A percentile compares a stretch with the other conserved stretches of the same genome.
Conservation (phyloP, 64 coral and sea anemone species). For the Pocillopora damicornis region DNA sequence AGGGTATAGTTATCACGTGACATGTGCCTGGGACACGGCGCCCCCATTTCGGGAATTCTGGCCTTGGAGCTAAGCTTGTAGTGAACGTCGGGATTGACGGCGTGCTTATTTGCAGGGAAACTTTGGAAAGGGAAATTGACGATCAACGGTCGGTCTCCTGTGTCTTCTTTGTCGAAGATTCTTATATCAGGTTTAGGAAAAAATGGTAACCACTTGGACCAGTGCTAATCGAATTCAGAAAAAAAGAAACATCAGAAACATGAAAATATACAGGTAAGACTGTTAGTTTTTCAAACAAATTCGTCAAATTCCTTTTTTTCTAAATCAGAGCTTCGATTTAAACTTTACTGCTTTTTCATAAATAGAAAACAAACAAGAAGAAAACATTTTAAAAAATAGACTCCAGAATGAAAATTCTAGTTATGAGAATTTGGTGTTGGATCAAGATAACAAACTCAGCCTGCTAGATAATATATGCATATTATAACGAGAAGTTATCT, state of each 20-base stretch:
- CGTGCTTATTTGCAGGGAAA: constrained; percentile 80
- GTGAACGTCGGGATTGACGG: constrained; percentile 79
- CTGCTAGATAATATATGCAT: too few species aligned
- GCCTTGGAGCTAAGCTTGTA: constrained; percentile 76
- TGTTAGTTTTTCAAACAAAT: neutral
- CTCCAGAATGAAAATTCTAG: too few species aligned
- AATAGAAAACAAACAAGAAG: too few species aligned
- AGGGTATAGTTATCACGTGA: constrained; percentile 75
- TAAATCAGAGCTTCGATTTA: too few species aligned
- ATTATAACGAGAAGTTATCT: too few species aligned
- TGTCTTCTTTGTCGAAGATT: constrained; percentile 57
- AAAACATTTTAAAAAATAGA: too few species aligned
- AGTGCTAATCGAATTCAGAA: constrained; percentile 45
- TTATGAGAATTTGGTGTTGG: too few species aligned
- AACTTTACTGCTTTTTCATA: too few species aligned
- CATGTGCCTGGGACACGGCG: constrained; percentile 64
- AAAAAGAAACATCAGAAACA: neutral
- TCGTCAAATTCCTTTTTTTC: too few species aligned
- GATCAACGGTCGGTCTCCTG: constrained; percentile 49
- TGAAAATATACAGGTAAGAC: neutral
- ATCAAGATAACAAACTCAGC: too few species aligned
- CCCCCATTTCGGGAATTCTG: constrained; percentile 83
- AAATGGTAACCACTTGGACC: constrained; percentile 78
- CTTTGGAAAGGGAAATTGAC: constrained; percentile 73
- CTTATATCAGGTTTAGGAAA: constrained; percentile 68